phyloP scores from a whole-genome alignment of 1,140 invertebrate genomes.

The Ceratosolen fusciceps region DNA sequence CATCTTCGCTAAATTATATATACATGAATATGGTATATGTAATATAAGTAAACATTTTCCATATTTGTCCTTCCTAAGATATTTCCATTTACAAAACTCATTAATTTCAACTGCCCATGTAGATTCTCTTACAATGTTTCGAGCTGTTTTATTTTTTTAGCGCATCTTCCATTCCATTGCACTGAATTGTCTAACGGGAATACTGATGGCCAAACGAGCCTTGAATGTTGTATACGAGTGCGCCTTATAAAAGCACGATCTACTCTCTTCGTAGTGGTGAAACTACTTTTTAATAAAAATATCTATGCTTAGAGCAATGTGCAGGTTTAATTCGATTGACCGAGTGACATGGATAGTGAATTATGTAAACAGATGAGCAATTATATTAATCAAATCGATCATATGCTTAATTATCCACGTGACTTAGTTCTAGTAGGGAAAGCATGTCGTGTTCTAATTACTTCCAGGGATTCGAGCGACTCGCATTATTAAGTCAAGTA shows the following conservation, averaged over 20 bases:
- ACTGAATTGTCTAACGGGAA: not conserved
- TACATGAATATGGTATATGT: too few relatives aligned
- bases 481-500: not conserved
- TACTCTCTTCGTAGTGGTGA: not conserved
- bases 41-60: not conserved
- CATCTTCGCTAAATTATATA: not conserved
- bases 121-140: not conserved
- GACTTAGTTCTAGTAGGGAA: not conserved
- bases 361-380: not conserved
- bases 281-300: not conserved
- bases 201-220: not conserved
- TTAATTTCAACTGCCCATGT: slow-evolving; percentile 11
- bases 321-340: not conserved
- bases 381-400: not conserved
- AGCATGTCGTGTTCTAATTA: not conserved
- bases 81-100: not conserved
- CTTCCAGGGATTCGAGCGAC: not conserved
- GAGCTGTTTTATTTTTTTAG: not conserved
- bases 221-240: not conserved
- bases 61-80: not conserved
- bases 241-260: not conserved
- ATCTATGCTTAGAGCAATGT: not conserved
- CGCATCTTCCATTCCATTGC: not conserved
- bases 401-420: not conserved
- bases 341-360: not conserved